phyloP scores from a whole-genome alignment of 2,888 invertebrate genomes.

The Hirtodrosophila cameraria region DNA sequence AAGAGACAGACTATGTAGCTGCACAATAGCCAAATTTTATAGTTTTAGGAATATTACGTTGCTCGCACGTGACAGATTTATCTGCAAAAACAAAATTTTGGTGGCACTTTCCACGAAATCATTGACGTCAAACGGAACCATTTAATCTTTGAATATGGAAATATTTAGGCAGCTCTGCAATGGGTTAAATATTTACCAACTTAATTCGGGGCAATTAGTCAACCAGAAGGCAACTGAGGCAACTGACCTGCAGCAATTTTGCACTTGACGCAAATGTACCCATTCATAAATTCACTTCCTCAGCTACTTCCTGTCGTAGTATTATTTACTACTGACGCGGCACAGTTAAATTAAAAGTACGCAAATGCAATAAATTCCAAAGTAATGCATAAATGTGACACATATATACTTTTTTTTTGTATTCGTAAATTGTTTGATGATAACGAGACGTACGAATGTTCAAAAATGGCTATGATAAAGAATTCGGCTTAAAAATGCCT shows the following conservation, averaged over 20 bases:
- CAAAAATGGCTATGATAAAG: slow-evolving; percentile 30
- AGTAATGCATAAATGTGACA: slow-evolving; percentile 41
- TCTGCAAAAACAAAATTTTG: neutral
- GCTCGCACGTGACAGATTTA: neutral
- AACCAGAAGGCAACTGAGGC: slow-evolving; percentile 20
- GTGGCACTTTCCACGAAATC: neutral
- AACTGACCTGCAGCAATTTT: slow-evolving; percentile 45
- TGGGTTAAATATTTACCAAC: slow-evolving; percentile 9
- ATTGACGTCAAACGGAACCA: slow-evolving; percentile 52
- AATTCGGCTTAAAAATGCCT: slow-evolving; percentile 51
- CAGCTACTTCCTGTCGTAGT: slow-evolving; percentile 29
- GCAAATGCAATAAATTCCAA: slow-evolving; percentile 47
- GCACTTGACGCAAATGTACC: slow-evolving; percentile 2
- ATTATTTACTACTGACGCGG: slow-evolving; percentile 20
- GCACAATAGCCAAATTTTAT: neutral
- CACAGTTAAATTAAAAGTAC: neutral
- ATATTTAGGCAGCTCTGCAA: slow-evolving; percentile 8
- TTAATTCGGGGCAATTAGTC: slow-evolving; percentile 12
- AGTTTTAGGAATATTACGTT: neutral
- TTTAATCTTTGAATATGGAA: slow-evolving; percentile 16
- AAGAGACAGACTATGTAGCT: neutral
- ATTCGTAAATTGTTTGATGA: neutral
- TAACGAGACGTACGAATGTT: slow-evolving; percentile 5
- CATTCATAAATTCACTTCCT: slow-evolving; percentile 53
- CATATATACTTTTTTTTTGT: slow-evolving; percentile 24